Evolutionary conservation across 2,888 invertebrate species (phyloP).

Genomic region (Melangyna quadrimaculata): DNA sequence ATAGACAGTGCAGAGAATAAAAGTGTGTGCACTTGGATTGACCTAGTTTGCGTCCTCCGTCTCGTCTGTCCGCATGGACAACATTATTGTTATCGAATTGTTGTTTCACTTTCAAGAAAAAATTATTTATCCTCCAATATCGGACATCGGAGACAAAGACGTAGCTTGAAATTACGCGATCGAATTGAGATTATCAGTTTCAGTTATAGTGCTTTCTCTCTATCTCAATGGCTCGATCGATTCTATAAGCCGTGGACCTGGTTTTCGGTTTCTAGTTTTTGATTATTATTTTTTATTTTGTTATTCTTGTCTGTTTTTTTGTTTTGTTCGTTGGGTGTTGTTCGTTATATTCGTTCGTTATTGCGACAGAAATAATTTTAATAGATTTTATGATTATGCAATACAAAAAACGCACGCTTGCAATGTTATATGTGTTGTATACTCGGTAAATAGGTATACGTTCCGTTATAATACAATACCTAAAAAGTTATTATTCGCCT

Average conservation of each 20-base stretch:
- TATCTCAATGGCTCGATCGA: conserved; percentile 13
- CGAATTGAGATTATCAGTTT: conserved; percentile 3
- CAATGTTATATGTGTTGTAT: background rate
- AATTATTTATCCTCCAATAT: background rate
- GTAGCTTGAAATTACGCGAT: conserved; percentile 59
- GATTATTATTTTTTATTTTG: conserved; percentile 21
- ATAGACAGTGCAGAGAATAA: background rate
- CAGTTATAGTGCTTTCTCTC: conserved; percentile 39
- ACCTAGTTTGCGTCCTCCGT: conserved; percentile 46
- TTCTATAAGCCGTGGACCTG: conserved; percentile 34
- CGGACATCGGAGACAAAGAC: conserved; percentile 21
- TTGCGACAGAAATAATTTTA: conserved; percentile 17
- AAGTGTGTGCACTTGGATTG: conserved; percentile 31
- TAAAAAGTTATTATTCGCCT: conserved; percentile 29
- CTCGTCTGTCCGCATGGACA: background rate
- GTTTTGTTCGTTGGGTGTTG: conserved; percentile 57
- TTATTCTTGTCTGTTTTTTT: conserved; percentile 24
- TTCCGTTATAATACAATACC: background rate
- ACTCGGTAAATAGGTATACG: background rate
- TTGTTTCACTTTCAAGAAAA: conserved; percentile 60
- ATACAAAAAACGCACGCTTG: conserved; percentile 38
- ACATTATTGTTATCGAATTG: background rate
- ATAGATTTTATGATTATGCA: conserved; percentile 45
- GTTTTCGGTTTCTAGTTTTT: conserved; percentile 45
- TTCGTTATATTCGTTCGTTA: conserved; percentile 35